phyloP scores from a whole-genome alignment of 2,797 vertebrate species.

The Sebastes kiyomatsui region DNA sequence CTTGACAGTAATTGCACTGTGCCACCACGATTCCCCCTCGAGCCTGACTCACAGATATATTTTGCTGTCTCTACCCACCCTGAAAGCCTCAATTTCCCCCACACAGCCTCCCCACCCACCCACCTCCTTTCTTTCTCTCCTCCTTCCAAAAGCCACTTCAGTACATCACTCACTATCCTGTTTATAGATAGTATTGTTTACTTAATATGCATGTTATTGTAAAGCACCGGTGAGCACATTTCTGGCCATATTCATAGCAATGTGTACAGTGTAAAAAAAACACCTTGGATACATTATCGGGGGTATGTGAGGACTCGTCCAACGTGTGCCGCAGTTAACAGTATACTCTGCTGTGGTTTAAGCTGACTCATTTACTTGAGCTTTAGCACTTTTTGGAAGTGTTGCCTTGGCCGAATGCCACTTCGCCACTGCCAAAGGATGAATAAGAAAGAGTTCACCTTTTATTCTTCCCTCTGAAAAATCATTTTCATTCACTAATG shows the following conservation, averaged over 20 bases:
- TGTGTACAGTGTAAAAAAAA: slow-evolving; percentile 46
- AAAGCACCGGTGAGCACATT: slow-evolving; percentile 64
- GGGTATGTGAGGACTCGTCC: slow-evolving; percentile 27
- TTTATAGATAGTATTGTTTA: slow-evolving; percentile 69
- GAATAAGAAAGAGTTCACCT: slow-evolving; percentile 40
- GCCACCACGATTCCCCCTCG: slow-evolving; percentile 4
- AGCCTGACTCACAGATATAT: slow-evolving; percentile 67
- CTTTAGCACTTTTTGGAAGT: slow-evolving; percentile 70
- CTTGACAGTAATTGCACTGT: slow-evolving; percentile 76
- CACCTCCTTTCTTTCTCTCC: neutral
- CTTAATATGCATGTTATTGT: slow-evolving; percentile 78
- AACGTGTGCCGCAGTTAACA: slow-evolving; percentile 5
- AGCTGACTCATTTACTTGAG: slow-evolving; percentile 59
- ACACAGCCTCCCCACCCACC: neutral
- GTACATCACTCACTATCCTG: slow-evolving; percentile 39
- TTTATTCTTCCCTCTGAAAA: slow-evolving; percentile 35
- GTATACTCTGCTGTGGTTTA: slow-evolving; percentile 35
- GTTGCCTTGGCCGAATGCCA: slow-evolving; percentile 70
- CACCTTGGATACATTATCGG: slow-evolving; percentile 17
- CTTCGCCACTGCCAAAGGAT: slow-evolving; percentile 76
- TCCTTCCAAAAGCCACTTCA: slow-evolving; percentile 47
- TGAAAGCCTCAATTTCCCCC: slow-evolving; percentile 26
- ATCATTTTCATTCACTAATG: slow-evolving; percentile 22
- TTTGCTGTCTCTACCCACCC: slow-evolving; percentile 52
- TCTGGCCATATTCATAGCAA: slow-evolving; percentile 58